Evolutionary conservation across 2,888 invertebrate species (phyloP).

Genomic region (Eurytoma californica): DNA sequence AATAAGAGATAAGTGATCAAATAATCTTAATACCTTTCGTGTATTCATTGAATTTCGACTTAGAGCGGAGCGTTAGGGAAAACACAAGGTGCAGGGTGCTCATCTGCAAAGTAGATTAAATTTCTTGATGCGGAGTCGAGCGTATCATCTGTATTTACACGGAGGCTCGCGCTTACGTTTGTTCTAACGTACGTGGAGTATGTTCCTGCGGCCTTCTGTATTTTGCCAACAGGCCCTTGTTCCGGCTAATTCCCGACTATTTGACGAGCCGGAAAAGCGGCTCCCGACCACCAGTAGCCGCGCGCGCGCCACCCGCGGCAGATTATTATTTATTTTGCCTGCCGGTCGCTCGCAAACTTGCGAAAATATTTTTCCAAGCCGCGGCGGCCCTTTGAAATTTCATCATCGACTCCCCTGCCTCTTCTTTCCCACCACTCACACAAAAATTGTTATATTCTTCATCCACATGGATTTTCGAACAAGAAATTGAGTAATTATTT

Average conservation of each 20-base stretch:
- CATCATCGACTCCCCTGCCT: neutral
- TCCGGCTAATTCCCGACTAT: slow-evolving; percentile 66
- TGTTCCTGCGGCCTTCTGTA: slow-evolving; percentile 55
- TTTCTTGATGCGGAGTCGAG: slow-evolving; percentile 29
- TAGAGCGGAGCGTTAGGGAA: too few relatives aligned
- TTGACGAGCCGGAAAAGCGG: slow-evolving; percentile 60
- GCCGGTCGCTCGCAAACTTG: slow-evolving; percentile 45
- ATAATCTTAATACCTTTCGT: too few relatives aligned
- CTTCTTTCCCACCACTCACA: neutral
- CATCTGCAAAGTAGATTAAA: slow-evolving; percentile 47
- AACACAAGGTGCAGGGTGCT: neutral
- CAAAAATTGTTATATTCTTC: too few relatives aligned
- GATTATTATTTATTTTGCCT: slow-evolving; percentile 60
- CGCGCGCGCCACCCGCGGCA: slow-evolving; percentile 54
- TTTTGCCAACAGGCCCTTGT: slow-evolving; percentile 63
- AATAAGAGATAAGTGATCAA: too few relatives aligned
- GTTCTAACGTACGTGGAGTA: slow-evolving; percentile 44
- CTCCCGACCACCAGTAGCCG: slow-evolving; percentile 52
- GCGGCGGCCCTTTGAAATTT: slow-evolving; percentile 35
- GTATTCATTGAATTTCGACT: too few relatives aligned
- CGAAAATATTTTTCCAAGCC: slow-evolving; percentile 53
- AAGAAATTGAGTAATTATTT: too few relatives aligned
- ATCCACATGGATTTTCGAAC: too few relatives aligned
- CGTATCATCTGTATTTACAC: slow-evolving; percentile 61
- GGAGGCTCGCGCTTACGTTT: slow-evolving; percentile 50